Evolutionary conservation across 2,888 invertebrate genomes (phyloP).

Genomic region (Agriopis leucophaearia): DNA sequence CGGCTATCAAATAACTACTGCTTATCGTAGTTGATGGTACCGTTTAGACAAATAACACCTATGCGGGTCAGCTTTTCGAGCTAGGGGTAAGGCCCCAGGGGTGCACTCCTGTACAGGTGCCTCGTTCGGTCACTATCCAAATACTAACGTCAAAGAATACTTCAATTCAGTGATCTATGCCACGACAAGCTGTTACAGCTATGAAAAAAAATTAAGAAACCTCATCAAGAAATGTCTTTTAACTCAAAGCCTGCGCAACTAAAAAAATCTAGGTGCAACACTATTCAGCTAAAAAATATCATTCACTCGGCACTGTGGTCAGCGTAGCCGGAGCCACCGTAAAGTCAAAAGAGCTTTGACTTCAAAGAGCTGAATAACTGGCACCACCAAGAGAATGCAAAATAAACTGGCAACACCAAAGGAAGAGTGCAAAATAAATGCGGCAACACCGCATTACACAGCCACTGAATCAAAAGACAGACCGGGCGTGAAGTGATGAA

Average conservation of each 20-base stretch:
- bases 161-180: too few species aligned
- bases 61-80: too few species aligned
- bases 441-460: slow-evolving; percentile 82
- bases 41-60: too few species aligned
- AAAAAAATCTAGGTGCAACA: slow-evolving; percentile 55
- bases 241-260: slow-evolving; percentile 42
- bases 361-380: slow-evolving; percentile 83
- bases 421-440: slow-evolving; percentile 84
- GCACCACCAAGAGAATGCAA: slow-evolving; percentile 77
- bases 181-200: too few species aligned
- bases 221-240: slow-evolving; percentile 22
- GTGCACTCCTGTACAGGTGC: neutral
- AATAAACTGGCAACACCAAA: slow-evolving; percentile 74
- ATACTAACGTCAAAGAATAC: neutral
- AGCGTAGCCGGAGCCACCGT: slow-evolving; percentile 69
- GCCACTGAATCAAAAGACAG: slow-evolving; percentile 85
- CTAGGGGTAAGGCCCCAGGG: too few species aligned
- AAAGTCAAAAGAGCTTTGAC: slow-evolving; percentile 83
- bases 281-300: slow-evolving; percentile 76
- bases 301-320: slow-evolving; percentile 76
- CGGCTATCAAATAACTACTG: too few species aligned
- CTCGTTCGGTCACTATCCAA: neutral
- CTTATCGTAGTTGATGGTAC: too few species aligned
- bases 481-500: slow-evolving; percentile 83
- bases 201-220: neutral